Base-by-base conservation (phyloP, 2,888 invertebrate genomes). In the Athetis lepigone region DNA sequence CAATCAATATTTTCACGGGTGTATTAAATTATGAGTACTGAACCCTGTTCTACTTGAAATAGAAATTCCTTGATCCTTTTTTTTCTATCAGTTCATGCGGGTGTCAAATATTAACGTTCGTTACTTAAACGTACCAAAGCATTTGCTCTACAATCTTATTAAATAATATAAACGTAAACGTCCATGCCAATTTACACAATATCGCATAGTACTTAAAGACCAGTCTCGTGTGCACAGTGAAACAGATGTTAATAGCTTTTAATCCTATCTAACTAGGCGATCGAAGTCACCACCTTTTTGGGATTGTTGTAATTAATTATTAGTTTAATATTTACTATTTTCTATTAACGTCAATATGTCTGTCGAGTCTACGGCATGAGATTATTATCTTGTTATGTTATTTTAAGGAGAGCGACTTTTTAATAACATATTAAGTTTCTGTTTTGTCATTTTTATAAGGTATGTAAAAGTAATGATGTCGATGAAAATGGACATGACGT, bases 251-350 rank as follows among this genome's bases (percentile, higher is more conserved):
- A 75, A 76, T 68, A 67, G 73, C 63, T 77, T 75, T 68, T 71
- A 74, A 78, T 75, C 70, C 69, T 76, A 81, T 80, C 80, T 80
- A 69, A 70, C 56, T 67, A 56, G 73, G 72, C 76, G 76, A 81
- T 80, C 82, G 65, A 71, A 79, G 80, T 80, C 82, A 76, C 74
- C 80, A 81, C 80, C 77, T 82, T 74, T 79, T 77, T 75, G 63
- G 79, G 68, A 80, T 77, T 77, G 80, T 65, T 58, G 64, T 75
- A 77, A 80, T 81, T 77, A 81, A 79, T 78, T 78, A 77, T 79
- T 75, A 77, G 72, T 77, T 74, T 66, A 72, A 75, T 80, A 67
- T 74, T 73, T 66, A 70, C 66, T 25, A 63, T 68, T 63, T 79
- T 63, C 62, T 64, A 73, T 76, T 73, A 73, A 70, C 62, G 74